Evolutionary conservation across 2,888 invertebrate genomes (phyloP), one percentile per base, ranked within the genome.

Genomic region (Tetranychus piercei): DNA sequence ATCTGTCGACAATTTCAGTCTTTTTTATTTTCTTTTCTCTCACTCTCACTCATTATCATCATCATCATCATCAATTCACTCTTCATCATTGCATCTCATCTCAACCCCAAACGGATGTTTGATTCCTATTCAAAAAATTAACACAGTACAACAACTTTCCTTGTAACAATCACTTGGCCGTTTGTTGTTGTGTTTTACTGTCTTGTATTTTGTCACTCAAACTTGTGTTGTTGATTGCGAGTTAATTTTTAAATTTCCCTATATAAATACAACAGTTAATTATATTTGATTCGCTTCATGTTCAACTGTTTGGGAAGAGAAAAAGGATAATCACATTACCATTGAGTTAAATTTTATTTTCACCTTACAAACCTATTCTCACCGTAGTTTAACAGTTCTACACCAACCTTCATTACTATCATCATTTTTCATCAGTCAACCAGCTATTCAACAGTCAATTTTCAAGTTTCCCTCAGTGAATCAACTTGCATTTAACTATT

Each of bases 261-360:
- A 55, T 55, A 5, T 55, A 55, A 9, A 55, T 15, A 15, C 55
- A 55, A 55, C 55, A 55, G 55, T 55, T 55, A 55, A 55, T 55
- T 55, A 55, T 55, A 55, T 55, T 55, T 55, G 55, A 55, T 55
- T 55, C 55, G 55, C 55, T 55, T 55, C 55, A 55, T 55, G 55
- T 55, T 55, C 55, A 55, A 55, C 55, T 55, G 55, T 55, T 55
- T 55, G 55, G 23, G 23, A 23, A 34, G 34, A 34, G 34, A 34
- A 34, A 23, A 34, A 34, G 55, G 55, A 55, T 55, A 55, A 55
- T 55, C 55, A 55, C 55, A 55, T 55, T 55, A 55, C 55, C 55
- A 15, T 55, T 55, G 15, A 55, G 9, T 55, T 55, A 15, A 15
- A 15, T 55, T 15, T 55, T 15, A 55, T 55, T 55, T 15, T 55